phyloP scores from a whole-genome alignment of 2,113 vertebrate species.

The Corythornis cristatus region DNA sequence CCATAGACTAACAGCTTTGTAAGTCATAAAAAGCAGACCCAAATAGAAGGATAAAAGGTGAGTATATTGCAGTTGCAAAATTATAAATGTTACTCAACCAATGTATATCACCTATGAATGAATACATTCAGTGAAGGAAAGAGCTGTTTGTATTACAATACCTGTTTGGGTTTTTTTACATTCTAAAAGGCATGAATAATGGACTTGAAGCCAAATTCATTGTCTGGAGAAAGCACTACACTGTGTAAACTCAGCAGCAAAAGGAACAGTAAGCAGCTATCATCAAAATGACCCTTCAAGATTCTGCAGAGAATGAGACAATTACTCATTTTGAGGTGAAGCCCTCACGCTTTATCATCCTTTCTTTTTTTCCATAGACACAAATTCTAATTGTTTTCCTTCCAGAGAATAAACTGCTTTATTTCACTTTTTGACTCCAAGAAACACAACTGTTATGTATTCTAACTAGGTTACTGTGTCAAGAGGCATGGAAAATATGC shows the following conservation, averaged over 20 bases:
- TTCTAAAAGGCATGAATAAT: neutral
- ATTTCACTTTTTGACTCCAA: neutral
- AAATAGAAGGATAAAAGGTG: neutral
- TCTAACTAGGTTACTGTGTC: neutral
- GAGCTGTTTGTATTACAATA: neutral
- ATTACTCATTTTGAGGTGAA: neutral
- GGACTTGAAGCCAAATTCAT: neutral
- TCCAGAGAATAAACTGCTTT: neutral
- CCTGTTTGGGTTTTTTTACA: neutral
- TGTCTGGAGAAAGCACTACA: neutral
- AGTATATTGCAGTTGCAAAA: neutral
- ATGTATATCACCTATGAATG: neutral
- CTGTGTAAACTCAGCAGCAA: neutral
- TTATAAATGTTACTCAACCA: neutral
- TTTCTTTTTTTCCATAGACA: neutral
- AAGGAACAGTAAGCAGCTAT: neutral
- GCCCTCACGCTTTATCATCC: neutral
- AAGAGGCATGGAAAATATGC: neutral
- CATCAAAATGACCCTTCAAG: neutral
- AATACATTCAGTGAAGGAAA: neutral
- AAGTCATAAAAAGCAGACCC: neutral
- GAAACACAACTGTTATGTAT: neutral
- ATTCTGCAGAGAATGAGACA: neutral
- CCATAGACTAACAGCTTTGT: neutral
- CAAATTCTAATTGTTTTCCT: neutral